Base-by-base conservation (phyloP, 2,888 invertebrate species). In the Achlya flavicornis region DNA sequence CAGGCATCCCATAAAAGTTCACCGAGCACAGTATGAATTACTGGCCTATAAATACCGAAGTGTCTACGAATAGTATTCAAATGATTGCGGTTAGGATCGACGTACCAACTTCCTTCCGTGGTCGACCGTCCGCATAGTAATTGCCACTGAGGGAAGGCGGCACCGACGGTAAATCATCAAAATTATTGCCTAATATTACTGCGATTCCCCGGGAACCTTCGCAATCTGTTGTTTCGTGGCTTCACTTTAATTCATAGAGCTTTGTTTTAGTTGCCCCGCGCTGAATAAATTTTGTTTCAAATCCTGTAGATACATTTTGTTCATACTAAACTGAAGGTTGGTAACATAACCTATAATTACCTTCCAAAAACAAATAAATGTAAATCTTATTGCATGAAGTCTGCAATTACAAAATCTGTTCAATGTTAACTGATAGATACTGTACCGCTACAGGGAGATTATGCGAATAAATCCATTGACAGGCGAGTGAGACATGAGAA, bases 101-200 rank as follows among this genome's bases (percentile, higher is more conserved):
- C 88, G 89, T 86, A 79, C 85, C 85, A 77, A 87, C 85, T 92
- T 92, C 92, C 92, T 92, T 92, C 92, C 91, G 88, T 79, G 77
- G 83, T 81, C 87, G 83, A 83, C 88, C 85, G 85, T 74, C 89
- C 90, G 90, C 88, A 90, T 87, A 89, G 91, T 92, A 93, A 93
- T 92, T 90, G 91, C 88, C 83, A 81, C 79, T 71, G 78, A 74
- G 83, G 85, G 87, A 86, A 88, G 88, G 87, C 86, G 84, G 81
- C 71, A 78, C 79, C 73, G 79, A 78, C 83, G 80, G 84, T 93
- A 92, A 93, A 93, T 93, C 93, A 92, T 89, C 88, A 81, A 90
- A 92, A 93, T 93, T 92, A 92, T 90, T 92, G 85, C 90, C 89
- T 91, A 87, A 90, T 92, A 90, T 88, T 88, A 89, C 88, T 80